Evolutionary conservation across 2,113 vertebrate species (phyloP).

Genomic region (Falco punctatus): DNA sequence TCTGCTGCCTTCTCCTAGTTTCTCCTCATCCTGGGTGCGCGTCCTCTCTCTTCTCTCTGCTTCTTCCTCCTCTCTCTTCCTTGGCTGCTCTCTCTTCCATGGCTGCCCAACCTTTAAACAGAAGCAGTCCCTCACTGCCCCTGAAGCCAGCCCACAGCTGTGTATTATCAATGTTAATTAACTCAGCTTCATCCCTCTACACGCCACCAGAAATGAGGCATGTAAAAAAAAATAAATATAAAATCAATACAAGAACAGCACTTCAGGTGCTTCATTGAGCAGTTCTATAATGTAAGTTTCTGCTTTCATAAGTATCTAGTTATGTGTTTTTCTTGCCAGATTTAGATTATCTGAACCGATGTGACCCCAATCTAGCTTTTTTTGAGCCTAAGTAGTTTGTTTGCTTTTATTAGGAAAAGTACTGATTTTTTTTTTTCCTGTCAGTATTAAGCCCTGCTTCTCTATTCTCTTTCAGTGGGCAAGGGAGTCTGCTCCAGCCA

Average conservation of each 20-base stretch:
- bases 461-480: slow-evolving; percentile 82
- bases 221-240: background rate
- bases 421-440: background rate
- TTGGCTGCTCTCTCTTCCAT: too few species aligned
- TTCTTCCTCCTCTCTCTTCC: too few species aligned
- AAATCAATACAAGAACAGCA: background rate
- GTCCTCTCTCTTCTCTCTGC: too few species aligned
- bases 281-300: background rate
- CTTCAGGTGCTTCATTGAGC: background rate
- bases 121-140: too few species aligned
- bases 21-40: too few species aligned
- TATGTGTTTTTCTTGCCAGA: background rate
- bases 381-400: background rate
- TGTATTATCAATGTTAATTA: too few species aligned
- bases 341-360: background rate
- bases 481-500: slow-evolving; percentile 94
- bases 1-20: too few species aligned
- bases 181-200: too few species aligned
- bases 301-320: background rate
- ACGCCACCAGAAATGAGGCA: background rate
- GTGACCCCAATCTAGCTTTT: background rate
- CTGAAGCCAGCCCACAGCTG: too few species aligned
- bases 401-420: background rate
- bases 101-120: too few species aligned
- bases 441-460: background rate